Percentiles rank a stretch among this genome's conserved stretches.
phyloP scores from a whole-genome alignment of 2,888 invertebrate species.

The Taphrorychus bicolor region DNA sequence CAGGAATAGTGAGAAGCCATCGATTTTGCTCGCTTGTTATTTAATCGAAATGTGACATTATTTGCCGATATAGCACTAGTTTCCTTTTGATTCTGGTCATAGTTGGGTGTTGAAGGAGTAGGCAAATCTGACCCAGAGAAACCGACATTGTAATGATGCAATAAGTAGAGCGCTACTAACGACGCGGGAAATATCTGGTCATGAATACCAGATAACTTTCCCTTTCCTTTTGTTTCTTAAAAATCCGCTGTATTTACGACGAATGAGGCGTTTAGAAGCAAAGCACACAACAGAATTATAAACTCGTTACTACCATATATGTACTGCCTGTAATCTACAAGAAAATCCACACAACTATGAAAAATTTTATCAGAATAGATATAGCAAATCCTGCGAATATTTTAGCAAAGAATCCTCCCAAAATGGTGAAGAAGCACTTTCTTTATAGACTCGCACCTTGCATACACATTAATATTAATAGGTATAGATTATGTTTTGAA shows the following conservation, averaged over 20 bases:
- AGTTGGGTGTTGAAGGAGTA: neutral
- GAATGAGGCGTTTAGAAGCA: too few species aligned
- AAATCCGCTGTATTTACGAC: neutral
- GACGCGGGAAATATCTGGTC: constrained; percentile 1
- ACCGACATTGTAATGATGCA: neutral
- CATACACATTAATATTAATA: constrained; percentile 51
- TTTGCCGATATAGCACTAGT: too few species aligned
- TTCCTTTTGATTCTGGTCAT: neutral
- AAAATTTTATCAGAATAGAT: too few species aligned
- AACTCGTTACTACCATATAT: too few species aligned
- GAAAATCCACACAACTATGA: too few species aligned
- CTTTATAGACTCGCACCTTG: constrained; percentile 48
- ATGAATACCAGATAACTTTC: neutral
- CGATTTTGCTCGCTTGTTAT: neutral
- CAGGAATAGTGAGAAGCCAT: neutral
- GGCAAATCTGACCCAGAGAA: constrained; percentile 6
- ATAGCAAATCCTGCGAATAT: too few species aligned
- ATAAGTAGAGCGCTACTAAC: neutral
- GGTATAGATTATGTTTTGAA: constrained; percentile 30
- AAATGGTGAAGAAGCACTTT: constrained; percentile 49
- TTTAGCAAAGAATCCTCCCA: constrained; percentile 48
- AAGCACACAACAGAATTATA: too few species aligned
- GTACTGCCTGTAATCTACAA: too few species aligned
- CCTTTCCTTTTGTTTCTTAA: neutral
- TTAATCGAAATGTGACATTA: neutral